A percentile compares a stretch with the other conserved stretches of the same genome.
These are phyloP conservation scores for Grammomys surdaster DNA, from an alignment of 2,113 vertebrate genomes.

Conservation along the genomic window DNA sequence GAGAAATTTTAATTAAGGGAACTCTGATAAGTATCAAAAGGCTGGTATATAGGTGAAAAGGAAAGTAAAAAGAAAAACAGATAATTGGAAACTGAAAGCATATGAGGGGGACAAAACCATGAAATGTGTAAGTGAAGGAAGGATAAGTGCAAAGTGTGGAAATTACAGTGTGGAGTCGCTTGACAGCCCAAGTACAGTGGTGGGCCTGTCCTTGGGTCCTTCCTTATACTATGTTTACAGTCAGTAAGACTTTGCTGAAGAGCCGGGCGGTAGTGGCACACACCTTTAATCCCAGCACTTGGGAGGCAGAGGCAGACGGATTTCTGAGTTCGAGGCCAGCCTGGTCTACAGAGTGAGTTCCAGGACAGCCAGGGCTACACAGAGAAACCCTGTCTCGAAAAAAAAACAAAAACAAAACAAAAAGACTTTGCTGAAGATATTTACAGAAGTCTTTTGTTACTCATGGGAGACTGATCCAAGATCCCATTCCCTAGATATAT, in stretches of 20 bases:
- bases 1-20: slow-evolving; percentile 35
- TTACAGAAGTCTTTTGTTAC: neutral
- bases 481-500: neutral
- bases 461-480: neutral
- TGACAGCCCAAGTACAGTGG: neutral
- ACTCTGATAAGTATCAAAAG: neutral
- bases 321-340: too few species aligned
- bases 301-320: too few species aligned
- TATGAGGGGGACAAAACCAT: neutral
- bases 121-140: neutral
- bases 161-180: neutral
- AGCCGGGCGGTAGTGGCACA: too few species aligned
- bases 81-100: neutral
- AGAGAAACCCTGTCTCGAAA: too few species aligned
- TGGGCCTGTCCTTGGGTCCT: neutral
- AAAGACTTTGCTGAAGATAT: slow-evolving; percentile 56
- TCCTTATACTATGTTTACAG: slow-evolving; percentile 34
- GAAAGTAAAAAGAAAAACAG: slow-evolving; percentile 33
- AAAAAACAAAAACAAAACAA: too few species aligned
- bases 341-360: too few species aligned
- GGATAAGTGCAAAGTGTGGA: neutral
- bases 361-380: too few species aligned
- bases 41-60: neutral
- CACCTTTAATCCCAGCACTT: too few species aligned
- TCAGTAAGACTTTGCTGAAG: slow-evolving; percentile 36